A percentile compares a stretch with the other conserved stretches of the same genome.
These are phyloP conservation scores for Parus major DNA, from an alignment of 2,113 vertebrate genomes.

Conservation along the genomic window DNA sequence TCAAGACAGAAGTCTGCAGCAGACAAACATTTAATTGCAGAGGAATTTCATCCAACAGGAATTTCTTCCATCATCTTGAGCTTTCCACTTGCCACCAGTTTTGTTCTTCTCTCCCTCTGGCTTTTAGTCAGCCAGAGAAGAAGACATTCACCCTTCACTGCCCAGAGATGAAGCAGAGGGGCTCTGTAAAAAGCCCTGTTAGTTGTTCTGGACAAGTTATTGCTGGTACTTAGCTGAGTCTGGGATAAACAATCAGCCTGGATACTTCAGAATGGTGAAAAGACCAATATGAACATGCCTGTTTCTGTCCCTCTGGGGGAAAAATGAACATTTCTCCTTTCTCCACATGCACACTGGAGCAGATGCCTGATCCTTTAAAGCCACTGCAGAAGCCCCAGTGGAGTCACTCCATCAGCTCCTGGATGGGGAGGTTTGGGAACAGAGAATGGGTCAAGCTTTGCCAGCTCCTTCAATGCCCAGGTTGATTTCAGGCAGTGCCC, in stretches of 20 bases:
- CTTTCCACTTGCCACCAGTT: not conserved
- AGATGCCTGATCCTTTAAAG: not conserved
- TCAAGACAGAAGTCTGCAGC: not conserved
- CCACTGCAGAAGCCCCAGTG: not conserved
- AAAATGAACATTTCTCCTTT: not conserved
- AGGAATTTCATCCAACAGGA: not conserved
- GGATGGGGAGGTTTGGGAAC: not conserved
- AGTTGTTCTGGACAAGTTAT: not conserved
- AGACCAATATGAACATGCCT: fast-evolving
- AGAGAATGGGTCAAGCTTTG: not conserved
- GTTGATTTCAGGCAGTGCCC: not conserved
- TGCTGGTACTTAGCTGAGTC: not conserved
- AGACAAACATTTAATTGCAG: not conserved
- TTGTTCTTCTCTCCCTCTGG: not conserved
- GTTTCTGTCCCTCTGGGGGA: not conserved
- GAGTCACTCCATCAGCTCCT: not conserved
- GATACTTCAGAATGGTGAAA: not conserved
- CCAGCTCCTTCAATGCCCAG: not conserved
- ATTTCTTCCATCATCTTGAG: not conserved
- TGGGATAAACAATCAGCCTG: not conserved
- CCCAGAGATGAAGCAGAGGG: not conserved
- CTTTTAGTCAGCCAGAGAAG: not conserved
- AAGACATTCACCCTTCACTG: not conserved
- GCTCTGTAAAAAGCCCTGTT: fast-evolving
- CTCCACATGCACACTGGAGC: not conserved